Evolutionary conservation across 2,888 invertebrate species (phyloP).

Genomic region (Meta bourneti): DNA sequence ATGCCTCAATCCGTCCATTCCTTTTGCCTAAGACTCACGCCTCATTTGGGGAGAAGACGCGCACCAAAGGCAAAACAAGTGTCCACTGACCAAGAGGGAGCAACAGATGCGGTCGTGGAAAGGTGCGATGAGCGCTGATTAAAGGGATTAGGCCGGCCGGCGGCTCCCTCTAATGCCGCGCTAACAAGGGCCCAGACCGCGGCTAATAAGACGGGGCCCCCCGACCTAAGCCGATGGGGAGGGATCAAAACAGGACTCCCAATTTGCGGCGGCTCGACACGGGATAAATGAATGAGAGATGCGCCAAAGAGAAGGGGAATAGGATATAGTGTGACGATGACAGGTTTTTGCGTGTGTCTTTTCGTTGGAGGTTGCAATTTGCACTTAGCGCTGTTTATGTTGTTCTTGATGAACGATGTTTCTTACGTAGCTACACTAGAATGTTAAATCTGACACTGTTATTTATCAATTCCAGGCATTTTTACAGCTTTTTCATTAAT

Average conservation of each 20-base stretch:
- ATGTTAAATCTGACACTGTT: too few relatives aligned
- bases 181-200: constrained; percentile 73
- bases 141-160: constrained; percentile 69
- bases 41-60: not conserved
- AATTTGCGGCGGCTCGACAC: constrained; percentile 65
- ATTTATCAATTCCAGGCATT: too few relatives aligned
- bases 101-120: constrained; percentile 32
- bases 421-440: too few relatives aligned
- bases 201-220: constrained; percentile 71
- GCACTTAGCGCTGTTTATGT: too few relatives aligned
- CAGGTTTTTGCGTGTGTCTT: too few relatives aligned
- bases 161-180: constrained; percentile 70
- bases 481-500: too few relatives aligned
- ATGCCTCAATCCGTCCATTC: too few relatives aligned
- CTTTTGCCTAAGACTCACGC: not conserved
- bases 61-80: constrained; percentile 38
- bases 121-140: constrained; percentile 73
- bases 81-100: constrained; percentile 26
- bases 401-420: too few relatives aligned
- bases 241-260: constrained; percentile 45
- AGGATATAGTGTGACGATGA: not conserved
- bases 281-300: constrained; percentile 62
- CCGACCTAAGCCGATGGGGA: constrained; percentile 31
- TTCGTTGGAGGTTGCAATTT: too few relatives aligned
- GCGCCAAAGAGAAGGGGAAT: not conserved